Evolutionary conservation across 2,113 vertebrate genomes (phyloP).

Genomic region (Eubucco bourcierii): DNA sequence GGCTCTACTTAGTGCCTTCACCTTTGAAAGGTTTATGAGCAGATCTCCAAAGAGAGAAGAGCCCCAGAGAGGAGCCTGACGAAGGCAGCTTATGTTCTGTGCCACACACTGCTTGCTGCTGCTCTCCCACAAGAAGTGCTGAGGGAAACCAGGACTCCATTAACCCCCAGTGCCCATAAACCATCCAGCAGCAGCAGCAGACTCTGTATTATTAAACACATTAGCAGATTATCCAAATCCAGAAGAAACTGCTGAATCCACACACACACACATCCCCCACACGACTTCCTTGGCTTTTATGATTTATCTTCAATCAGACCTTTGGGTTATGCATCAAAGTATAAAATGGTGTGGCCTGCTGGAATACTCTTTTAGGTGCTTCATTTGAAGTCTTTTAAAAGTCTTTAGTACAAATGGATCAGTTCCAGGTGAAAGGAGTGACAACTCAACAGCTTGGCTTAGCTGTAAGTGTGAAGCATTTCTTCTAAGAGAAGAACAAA

Average conservation of each 20-base stretch:
- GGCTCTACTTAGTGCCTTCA: background rate
- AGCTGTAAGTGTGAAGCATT: background rate
- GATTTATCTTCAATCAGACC: background rate
- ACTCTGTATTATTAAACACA: background rate
- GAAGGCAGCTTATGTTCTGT: background rate
- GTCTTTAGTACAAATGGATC: background rate
- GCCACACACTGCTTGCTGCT: background rate
- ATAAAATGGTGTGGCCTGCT: background rate
- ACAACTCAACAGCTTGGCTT: background rate
- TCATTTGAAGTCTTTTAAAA: background rate
- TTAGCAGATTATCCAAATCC: slow-evolving; percentile 2
- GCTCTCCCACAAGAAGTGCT: slow-evolving; percentile 28
- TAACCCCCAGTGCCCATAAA: background rate
- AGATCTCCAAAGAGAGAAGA: background rate
- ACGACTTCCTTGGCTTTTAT: background rate
- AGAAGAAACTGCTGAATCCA: slow-evolving; percentile 38
- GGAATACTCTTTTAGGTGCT: background rate
- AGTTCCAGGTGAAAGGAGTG: background rate
- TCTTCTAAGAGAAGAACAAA: background rate
- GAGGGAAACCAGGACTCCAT: slow-evolving; percentile 9
- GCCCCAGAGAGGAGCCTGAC: background rate
- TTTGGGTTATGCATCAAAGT: background rate
- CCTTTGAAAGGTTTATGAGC: slow-evolving; percentile 15
- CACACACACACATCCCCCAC: background rate
- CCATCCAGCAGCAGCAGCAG: slow-evolving; percentile 4